These are phyloP conservation scores for Psittacula echo DNA, from an alignment of 2,797 vertebrate species.

Conservation along the genomic window DNA sequence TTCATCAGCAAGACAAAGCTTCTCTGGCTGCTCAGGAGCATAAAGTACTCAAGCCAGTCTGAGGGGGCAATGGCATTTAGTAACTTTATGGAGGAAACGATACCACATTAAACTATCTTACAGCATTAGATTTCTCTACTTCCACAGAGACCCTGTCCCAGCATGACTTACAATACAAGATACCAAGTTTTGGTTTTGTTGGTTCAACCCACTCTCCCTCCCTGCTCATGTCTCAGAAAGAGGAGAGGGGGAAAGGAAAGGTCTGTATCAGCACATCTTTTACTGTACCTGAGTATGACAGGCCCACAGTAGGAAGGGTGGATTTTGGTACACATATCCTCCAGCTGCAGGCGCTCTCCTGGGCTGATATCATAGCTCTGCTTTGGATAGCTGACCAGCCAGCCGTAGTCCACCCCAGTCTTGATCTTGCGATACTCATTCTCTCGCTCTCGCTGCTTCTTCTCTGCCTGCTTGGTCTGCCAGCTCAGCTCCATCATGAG, in stretches of 20 bases:
- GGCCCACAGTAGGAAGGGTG: slow-evolving; percentile 91
- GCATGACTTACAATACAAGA: rapidly evolving
- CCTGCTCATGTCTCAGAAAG: not conserved
- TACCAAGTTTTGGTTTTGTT: not conserved
- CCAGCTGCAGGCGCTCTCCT: slow-evolving; percentile 87
- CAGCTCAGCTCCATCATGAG: slow-evolving; percentile 95
- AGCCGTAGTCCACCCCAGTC: slow-evolving; percentile 95
- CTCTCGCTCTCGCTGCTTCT: slow-evolving; percentile 87
- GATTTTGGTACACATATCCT: slow-evolving; percentile 91
- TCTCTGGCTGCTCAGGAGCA: not conserved
- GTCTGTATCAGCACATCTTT: not conserved
- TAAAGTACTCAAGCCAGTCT: not conserved
- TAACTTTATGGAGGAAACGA: not conserved
- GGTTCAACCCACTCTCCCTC: not conserved
- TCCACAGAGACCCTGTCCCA: not conserved
- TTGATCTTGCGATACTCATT: slow-evolving; percentile 84
- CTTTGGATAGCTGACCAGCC: slow-evolving; percentile 88
- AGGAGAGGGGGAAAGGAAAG: not conserved
- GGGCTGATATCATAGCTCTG: slow-evolving; percentile 86
- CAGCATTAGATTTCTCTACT: not conserved
- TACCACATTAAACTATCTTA: not conserved
- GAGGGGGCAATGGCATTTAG: not conserved
- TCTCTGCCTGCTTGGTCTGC: slow-evolving; percentile 92
- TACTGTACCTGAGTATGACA: slow-evolving; percentile 88
- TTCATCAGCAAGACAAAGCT: not conserved